Conservation (phyloP, 2,797 vertebrate genomes). For the Monodelphis domestica region DNA sequence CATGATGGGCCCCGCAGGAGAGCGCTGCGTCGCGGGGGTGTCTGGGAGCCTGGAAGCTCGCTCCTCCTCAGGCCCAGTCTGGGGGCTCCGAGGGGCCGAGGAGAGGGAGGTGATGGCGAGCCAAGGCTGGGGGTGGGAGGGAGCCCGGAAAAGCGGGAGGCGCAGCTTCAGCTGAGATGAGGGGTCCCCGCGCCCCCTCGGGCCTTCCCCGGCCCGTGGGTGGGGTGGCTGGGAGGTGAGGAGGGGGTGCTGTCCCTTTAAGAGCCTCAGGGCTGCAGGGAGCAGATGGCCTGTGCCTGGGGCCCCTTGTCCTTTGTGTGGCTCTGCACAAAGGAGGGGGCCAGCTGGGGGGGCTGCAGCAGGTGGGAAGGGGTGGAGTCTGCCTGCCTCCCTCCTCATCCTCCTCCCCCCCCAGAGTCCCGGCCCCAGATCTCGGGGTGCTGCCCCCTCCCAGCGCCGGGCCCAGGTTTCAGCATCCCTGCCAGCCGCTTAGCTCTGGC, state of each 20-base stretch:
- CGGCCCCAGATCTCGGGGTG: background rate
- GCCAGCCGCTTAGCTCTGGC: background rate
- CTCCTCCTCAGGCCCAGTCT: too few relatives aligned
- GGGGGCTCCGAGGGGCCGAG: background rate
- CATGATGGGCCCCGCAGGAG: too few relatives aligned
- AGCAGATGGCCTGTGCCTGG: constrained; percentile 83
- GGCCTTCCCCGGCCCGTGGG: constrained; percentile 40
- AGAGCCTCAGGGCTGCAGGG: constrained; percentile 82
- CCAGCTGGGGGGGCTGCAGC: constrained; percentile 79
- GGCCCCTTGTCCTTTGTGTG: constrained; percentile 84
- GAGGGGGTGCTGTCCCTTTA: constrained; percentile 83
- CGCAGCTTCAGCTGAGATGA: too few relatives aligned
- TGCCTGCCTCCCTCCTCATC: constrained; percentile 56
- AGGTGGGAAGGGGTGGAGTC: constrained; percentile 80
- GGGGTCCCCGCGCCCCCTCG: too few relatives aligned
- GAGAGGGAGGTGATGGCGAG: background rate
- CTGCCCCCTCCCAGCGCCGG: constrained; percentile 27
- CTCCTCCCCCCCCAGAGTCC: background rate
- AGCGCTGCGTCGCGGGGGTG: too few relatives aligned
- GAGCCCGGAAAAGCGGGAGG: too few relatives aligned
- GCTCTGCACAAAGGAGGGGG: constrained; percentile 82
- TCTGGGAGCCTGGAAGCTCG: background rate
- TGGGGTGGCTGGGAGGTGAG: constrained; percentile 55
- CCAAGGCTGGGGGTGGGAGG: background rate
- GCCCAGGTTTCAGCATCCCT: constrained; percentile 28